Percentiles rank a stretch among this genome's conserved stretches.
These are phyloP conservation scores for Manacus vitellinus DNA, from an alignment of 2,113 vertebrate genomes.

Conservation along the genomic window DNA sequence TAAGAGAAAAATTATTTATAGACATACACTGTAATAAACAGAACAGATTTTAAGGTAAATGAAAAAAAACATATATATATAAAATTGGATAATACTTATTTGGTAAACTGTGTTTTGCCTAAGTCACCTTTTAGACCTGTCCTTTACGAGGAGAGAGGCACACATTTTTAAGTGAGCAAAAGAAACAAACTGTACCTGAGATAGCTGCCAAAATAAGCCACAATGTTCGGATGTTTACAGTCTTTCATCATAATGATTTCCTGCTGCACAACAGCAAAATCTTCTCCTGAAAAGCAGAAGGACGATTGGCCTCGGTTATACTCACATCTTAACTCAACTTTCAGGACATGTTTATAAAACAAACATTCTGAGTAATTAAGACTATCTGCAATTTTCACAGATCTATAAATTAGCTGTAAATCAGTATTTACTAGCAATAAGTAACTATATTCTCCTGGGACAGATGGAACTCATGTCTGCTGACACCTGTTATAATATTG, in stretches of 20 bases:
- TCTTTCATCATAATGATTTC: slow-evolving; percentile 99
- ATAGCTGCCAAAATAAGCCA: slow-evolving; percentile 99
- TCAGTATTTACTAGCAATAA: neutral
- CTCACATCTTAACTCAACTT: neutral
- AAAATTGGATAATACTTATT: neutral
- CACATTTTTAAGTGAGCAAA: neutral
- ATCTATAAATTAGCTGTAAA: neutral
- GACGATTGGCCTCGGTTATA: neutral
- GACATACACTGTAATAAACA: neutral
- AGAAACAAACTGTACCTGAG: slow-evolving; percentile 85
- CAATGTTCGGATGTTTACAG: slow-evolving; percentile 98
- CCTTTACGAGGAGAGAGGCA: neutral
- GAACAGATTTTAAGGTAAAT: neutral
- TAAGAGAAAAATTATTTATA: neutral
- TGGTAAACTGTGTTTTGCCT: neutral
- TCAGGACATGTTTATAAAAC: neutral
- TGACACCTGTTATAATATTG: neutral
- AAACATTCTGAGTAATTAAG: neutral
- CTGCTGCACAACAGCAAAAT: slow-evolving; percentile 99
- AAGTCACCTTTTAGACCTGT: neutral
- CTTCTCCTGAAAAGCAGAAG: slow-evolving; percentile 86
- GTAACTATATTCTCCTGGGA: neutral
- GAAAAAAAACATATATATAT: neutral
- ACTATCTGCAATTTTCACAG: neutral
- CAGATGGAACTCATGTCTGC: neutral